Conservation (phyloP, 2,888 invertebrate genomes). For the Cheilosia variabilis region DNA sequence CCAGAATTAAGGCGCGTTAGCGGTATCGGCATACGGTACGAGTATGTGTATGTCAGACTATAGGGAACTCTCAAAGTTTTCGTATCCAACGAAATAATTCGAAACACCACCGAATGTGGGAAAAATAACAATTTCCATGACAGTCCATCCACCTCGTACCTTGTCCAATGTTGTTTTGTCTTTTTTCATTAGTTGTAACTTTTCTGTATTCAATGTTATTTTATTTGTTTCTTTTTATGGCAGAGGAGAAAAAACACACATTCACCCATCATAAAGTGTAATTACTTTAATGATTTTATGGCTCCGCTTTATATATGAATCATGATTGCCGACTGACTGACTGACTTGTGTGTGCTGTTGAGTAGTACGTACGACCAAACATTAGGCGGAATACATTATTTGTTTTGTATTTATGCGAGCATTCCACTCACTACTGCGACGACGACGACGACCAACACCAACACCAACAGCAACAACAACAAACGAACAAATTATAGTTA, state of each 20-base stretch:
- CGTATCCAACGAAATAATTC: conserved; percentile 49
- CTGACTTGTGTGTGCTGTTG: conserved; percentile 57
- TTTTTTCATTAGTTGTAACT: conserved; percentile 45
- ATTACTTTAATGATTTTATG: conserved; percentile 78
- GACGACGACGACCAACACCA: conserved; percentile 10
- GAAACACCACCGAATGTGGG: conserved; percentile 57
- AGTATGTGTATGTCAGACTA: neutral
- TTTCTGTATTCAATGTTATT: conserved; percentile 46
- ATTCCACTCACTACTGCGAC: conserved; percentile 62
- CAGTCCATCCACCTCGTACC: conserved; percentile 55
- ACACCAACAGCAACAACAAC: conserved; percentile 41
- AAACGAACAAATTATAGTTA: conserved; percentile 71
- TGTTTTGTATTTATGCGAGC: conserved; percentile 75
- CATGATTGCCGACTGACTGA: conserved; percentile 75
- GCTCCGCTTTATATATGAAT: conserved; percentile 76
- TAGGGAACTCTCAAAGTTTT: conserved; percentile 47
- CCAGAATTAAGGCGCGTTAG: conserved; percentile 14
- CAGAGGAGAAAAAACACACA: conserved; percentile 56
- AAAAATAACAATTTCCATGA: conserved; percentile 65
- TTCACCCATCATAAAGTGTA: conserved; percentile 78
- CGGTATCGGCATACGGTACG: no score
- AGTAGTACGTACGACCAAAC: conserved; percentile 53
- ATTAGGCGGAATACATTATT: conserved; percentile 75
- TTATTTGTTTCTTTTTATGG: conserved; percentile 58
- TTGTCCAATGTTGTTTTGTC: conserved; percentile 41